A percentile compares a stretch with the other conserved stretches of the same genome.
Evolutionary conservation across 2,113 vertebrate species (phyloP).

Genomic region (Sciurus niger): DNA sequence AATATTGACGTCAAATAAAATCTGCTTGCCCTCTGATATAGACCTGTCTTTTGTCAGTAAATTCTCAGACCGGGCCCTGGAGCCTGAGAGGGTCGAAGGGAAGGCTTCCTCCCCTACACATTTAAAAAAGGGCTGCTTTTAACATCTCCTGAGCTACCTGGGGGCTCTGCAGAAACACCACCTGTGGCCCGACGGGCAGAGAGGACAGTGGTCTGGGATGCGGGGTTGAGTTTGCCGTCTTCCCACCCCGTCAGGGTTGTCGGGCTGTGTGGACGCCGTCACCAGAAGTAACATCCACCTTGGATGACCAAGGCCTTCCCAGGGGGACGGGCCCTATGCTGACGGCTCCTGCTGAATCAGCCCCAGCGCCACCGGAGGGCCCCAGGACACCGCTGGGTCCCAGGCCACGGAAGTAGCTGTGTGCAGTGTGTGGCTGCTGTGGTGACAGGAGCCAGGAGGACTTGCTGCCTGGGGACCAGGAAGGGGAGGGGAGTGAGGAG

Average conservation of each 20-base stretch:
- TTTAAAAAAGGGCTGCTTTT: not conserved
- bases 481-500: not conserved
- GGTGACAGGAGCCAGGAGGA: not conserved
- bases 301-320: accelerated
- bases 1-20: not conserved
- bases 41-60: not conserved
- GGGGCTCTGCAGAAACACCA: not conserved
- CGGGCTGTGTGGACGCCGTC: accelerated
- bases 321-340: not conserved
- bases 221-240: not conserved
- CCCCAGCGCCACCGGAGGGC: not conserved
- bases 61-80: not conserved
- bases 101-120: not conserved
- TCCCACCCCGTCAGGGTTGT: not conserved
- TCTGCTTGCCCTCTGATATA: not conserved
- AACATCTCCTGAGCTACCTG: not conserved
- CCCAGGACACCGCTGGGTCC: not conserved
- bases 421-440: not conserved
- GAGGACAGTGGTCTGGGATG: not conserved
- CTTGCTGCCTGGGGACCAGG: accelerated
- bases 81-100: not conserved
- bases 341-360: not conserved
- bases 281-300: not conserved
- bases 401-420: not conserved
- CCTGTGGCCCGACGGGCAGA: not conserved